Conservation (phyloP, 2,888 invertebrate genomes). For the Neocrepidodera transversa region DNA sequence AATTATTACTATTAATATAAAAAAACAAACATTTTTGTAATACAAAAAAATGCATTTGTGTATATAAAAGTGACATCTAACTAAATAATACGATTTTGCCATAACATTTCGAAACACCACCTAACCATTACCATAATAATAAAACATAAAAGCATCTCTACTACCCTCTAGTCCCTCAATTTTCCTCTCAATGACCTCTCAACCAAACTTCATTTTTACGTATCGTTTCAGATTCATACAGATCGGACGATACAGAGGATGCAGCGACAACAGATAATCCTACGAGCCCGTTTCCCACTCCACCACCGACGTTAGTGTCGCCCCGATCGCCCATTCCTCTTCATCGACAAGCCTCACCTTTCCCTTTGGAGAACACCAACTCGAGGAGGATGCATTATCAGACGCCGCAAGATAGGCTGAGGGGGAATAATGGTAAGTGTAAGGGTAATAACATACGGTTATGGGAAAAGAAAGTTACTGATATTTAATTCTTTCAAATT, state of each 20-base stretch:
- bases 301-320: conserved; percentile 62
- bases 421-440: conserved; percentile 58
- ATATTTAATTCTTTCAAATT: too few relatives aligned
- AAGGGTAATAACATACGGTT: conserved; percentile 19
- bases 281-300: conserved; percentile 64
- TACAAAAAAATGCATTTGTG: too few relatives aligned
- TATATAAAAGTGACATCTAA: too few relatives aligned
- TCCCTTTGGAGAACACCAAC: conserved; percentile 74
- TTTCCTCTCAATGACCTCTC: conserved; percentile 13
- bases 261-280: conserved; percentile 65
- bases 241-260: conserved; percentile 75
- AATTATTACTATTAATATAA: too few relatives aligned
- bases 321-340: conserved; percentile 68
- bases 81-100: too few relatives aligned
- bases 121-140: conserved; percentile 14
- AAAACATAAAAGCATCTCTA: conserved; percentile 8
- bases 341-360: conserved; percentile 73
- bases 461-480: too few relatives aligned
- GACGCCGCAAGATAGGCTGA: conserved; percentile 59
- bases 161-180: conserved; percentile 3
- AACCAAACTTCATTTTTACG: conserved; percentile 21
- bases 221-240: conserved; percentile 68
- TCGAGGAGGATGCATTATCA: conserved; percentile 65
- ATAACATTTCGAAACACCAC: too few relatives aligned
- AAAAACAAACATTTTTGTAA: too few relatives aligned